A percentile compares a stretch with the other conserved stretches of the same genome.
phyloP scores from a whole-genome alignment of 2,888 invertebrate genomes.

The Cenopis cana region DNA sequence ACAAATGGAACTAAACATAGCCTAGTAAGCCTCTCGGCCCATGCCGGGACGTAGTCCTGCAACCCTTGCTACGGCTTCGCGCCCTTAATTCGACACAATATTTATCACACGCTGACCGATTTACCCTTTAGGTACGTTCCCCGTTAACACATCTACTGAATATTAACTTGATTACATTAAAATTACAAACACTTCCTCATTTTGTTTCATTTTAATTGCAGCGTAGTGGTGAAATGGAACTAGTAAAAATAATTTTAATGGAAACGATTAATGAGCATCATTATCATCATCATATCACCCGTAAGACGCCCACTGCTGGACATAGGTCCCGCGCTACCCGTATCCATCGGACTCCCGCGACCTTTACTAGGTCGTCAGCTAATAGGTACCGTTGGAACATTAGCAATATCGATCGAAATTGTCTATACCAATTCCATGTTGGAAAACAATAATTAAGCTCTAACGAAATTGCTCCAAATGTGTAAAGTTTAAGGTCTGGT shows the following conservation, averaged over 20 bases:
- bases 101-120: conserved; percentile 24
- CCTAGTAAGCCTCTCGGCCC: neutral
- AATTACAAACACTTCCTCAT: neutral
- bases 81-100: conserved; percentile 40
- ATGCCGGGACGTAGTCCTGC: neutral
- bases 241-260: neutral
- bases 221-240: neutral
- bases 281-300: too few relatives aligned
- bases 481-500: too few relatives aligned
- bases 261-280: too few relatives aligned
- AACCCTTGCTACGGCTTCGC: conserved; percentile 29
- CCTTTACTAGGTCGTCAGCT: too few relatives aligned
- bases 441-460: too few relatives aligned
- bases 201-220: neutral
- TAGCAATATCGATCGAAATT: neutral
- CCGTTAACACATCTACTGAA: neutral
- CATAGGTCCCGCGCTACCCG: too few relatives aligned
- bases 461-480: too few relatives aligned
- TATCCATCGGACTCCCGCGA: too few relatives aligned
- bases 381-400: too few relatives aligned
- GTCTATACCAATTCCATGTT: neutral
- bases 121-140: conserved; percentile 19
- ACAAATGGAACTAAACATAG: neutral
- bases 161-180: neutral
- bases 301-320: too few relatives aligned